phyloP scores from a whole-genome alignment of 2,888 invertebrate genomes.

The Drosophila mercatorum region DNA sequence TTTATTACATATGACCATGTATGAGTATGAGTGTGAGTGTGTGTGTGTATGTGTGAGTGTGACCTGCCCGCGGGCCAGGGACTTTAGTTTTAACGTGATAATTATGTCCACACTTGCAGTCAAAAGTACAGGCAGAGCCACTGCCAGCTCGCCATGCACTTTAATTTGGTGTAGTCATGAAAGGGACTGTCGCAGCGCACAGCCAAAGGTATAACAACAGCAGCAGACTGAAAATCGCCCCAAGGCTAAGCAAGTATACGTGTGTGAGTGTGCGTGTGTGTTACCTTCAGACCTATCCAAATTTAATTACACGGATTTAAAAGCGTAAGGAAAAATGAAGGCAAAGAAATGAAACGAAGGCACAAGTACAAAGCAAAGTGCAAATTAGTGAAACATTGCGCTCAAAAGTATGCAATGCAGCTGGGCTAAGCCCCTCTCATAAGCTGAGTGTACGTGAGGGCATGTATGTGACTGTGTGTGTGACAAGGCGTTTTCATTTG shows the following conservation, averaged over 20 bases:
- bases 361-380: constrained; percentile 68
- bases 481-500: constrained; percentile 59
- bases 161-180: constrained; percentile 77
- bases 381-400: constrained; percentile 78
- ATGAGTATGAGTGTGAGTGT: background rate
- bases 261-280: constrained; percentile 9
- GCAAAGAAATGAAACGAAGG: constrained; percentile 28
- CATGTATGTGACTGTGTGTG: constrained; percentile 16
- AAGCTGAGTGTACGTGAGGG: constrained; percentile 13
- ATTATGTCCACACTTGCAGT: constrained; percentile 52
- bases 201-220: constrained; percentile 6
- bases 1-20: background rate
- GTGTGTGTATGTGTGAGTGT: background rate
- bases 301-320: constrained; percentile 82
- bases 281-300: constrained; percentile 45
- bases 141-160: constrained; percentile 33
- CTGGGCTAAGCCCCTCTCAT: constrained; percentile 24
- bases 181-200: constrained; percentile 13
- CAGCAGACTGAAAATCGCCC: constrained; percentile 32
- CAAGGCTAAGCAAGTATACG: constrained; percentile 60
- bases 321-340: constrained; percentile 46
- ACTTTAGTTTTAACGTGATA: constrained; percentile 55
- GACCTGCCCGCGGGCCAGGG: constrained; percentile 5
- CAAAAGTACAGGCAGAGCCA: constrained; percentile 14
- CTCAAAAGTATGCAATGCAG: constrained; percentile 66